These are phyloP conservation scores for Cetoscarus ocellatus DNA, from an alignment of 2,797 vertebrate species.

Conservation along the genomic window DNA sequence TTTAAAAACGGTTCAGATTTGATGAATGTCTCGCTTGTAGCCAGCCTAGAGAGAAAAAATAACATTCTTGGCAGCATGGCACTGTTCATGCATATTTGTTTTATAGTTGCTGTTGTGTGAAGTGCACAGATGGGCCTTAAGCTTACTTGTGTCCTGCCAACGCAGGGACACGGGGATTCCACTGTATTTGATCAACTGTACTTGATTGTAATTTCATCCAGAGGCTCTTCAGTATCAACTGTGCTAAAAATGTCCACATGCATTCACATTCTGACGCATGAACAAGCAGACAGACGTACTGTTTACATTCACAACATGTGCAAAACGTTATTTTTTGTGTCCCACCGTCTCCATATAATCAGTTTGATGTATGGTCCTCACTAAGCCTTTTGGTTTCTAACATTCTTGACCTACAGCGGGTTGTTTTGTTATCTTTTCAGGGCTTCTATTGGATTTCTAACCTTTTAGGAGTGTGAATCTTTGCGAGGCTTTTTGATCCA, in stretches of 20 bases:
- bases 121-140: conserved; percentile 25
- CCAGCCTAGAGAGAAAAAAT: neutral
- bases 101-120: conserved; percentile 24
- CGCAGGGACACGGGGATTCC: conserved; percentile 32
- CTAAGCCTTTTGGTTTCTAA: neutral
- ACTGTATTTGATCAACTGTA: conserved; percentile 46
- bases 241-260: conserved; percentile 3
- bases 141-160: conserved; percentile 20
- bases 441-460: neutral
- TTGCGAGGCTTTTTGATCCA: no score
- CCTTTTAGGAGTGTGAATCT: no score
- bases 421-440: conserved; percentile 5
- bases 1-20: no score
- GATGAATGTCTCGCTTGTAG: no score
- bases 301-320: conserved; percentile 6
- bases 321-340: conserved; percentile 19
- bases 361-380: conserved; percentile 3
- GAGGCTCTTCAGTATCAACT: conserved; percentile 35
- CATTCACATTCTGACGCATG: neutral
- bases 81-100: conserved; percentile 16
- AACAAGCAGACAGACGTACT: neutral
- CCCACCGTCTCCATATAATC: neutral
- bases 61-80: conserved; percentile 11
- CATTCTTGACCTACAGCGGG: neutral
- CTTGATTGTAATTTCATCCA: conserved; percentile 57